Evolutionary conservation across 1,140 invertebrate genomes (phyloP), one percentile per base, ranked within the genome.

Genomic region (Zaprionus nigranus): DNA sequence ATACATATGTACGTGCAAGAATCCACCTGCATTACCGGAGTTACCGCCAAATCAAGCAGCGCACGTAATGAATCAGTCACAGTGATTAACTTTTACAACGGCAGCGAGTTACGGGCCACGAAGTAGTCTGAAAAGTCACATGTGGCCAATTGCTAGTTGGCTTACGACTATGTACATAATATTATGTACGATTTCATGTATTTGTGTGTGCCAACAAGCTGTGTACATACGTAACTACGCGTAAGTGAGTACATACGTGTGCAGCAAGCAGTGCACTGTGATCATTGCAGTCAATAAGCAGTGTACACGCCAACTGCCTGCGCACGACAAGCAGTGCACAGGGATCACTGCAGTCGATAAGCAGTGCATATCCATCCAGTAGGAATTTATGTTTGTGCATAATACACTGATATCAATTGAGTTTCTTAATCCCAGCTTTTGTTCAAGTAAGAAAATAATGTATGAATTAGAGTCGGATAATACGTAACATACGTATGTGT

Each of bases 61-160:
- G 70, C 82, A 85, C 82, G 82, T 85, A 85, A 85, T 85, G 82
- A 85, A 85, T 85, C 82, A 79, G 82, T 82, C 82, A 82, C 82
- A 79, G 75, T 80, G 82, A 83, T 83, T 83, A 83, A 83, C 81
- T 84, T 84, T 84, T 67, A 81, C 81, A 74, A 58, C 65, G 22
- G 64, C 66, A 51, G 34, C 62, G 70, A 62, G 65, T 64, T 64
- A 66, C 68, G 65, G 75, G 56, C 34, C 64, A 78, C 24, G 7
- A 30, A 51, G 38, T 54, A 22, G 53, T 24, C 67, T 58, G 20
- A 49, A 64, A 71, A 78, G 73, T 66, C 67, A 71, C 76, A 30
- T 74, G 49, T 65, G 59, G 22, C 53, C 66, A 57, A 70, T 75
- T 72, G 62, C n/a, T 26, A 66, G 54, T 43, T 49, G 68, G 4